Percentiles rank a stretch among this genome's conserved stretches.
Conservation (phyloP, 2,888 invertebrate species). For the Stenchaetothrips biformis region DNA sequence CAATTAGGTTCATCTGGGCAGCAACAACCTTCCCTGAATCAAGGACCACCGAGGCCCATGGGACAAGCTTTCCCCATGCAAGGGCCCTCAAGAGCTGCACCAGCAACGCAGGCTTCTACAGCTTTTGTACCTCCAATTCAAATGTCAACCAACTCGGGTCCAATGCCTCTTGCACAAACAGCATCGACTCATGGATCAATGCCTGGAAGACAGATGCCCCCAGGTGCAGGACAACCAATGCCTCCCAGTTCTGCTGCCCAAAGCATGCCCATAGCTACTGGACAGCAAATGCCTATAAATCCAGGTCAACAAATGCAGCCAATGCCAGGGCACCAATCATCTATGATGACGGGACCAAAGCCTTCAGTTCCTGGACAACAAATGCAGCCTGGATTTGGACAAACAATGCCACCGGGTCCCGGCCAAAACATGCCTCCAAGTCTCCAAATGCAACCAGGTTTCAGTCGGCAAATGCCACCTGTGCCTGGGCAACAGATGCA, state of each 20-base stretch:
- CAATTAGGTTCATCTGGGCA: not conserved
- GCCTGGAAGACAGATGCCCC: not conserved
- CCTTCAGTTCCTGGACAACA: no score
- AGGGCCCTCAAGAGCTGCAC: not conserved
- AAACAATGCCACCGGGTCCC: constrained; percentile 32
- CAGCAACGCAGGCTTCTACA: not conserved
- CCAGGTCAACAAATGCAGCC: not conserved
- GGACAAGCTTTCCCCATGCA: not conserved
- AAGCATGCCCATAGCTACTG: not conserved
- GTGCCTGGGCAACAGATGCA: constrained; percentile 25
- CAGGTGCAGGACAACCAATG: not conserved
- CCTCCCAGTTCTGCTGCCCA: constrained; percentile 6
- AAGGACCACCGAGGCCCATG: not conserved
- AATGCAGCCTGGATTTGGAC: constrained; percentile 28
- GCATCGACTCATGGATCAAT: not conserved
- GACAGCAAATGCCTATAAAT: constrained; percentile 16
- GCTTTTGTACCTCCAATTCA: not conserved
- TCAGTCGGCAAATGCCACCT: not conserved
- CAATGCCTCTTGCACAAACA: not conserved
- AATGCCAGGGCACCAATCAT: not conserved
- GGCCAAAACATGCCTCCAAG: not conserved
- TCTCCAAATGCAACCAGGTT: constrained; percentile 32
- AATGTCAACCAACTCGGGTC: not conserved
- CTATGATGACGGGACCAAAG: no score
- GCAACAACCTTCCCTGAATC: not conserved